Percentiles rank a stretch among this genome's conserved stretches.
phyloP scores from a whole-genome alignment of 2,888 invertebrate species.

The Antitype chi region DNA sequence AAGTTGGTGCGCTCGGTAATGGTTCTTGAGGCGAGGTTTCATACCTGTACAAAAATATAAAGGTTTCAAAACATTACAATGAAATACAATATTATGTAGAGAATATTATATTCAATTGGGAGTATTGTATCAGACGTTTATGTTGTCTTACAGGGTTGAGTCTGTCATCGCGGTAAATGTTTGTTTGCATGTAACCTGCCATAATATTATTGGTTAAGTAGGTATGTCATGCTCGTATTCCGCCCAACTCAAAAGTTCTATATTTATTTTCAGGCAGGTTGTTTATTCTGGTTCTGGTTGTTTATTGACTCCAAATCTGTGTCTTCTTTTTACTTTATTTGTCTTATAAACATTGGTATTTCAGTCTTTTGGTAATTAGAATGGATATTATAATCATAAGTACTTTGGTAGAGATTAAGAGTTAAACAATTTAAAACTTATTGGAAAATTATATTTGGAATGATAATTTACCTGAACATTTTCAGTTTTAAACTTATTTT shows the following conservation, averaged over 20 bases:
- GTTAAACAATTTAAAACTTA: not conserved
- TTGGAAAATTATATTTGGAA: constrained; percentile 1
- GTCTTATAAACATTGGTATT: not conserved
- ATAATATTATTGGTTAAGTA: not conserved
- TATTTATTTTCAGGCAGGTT: not conserved
- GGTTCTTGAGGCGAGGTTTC: constrained; percentile 97
- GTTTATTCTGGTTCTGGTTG: not conserved
- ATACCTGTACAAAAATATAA: constrained; percentile 92
- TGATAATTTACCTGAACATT: constrained; percentile 13
- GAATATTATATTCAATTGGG: not conserved
- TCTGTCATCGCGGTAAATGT: constrained; percentile 1
- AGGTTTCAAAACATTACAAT: constrained; percentile 95
- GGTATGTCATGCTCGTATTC: not conserved
- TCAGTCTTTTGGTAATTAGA: not conserved
- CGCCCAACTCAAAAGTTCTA: not conserved
- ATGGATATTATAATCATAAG: too few species aligned
- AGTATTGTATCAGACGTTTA: constrained; percentile 4
- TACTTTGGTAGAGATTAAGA: not conserved
- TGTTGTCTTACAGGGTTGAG: not conserved
- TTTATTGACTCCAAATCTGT: not conserved
- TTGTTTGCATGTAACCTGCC: not conserved
- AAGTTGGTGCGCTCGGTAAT: constrained; percentile 98
- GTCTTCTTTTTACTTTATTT: not conserved
- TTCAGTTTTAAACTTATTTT: constrained; percentile 21
- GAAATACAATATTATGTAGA: constrained; percentile 51